Percentiles rank a stretch among this genome's conserved stretches.
Evolutionary conservation across 2,797 vertebrate genomes (phyloP).

Genomic region (Clarias pachynema): DNA sequence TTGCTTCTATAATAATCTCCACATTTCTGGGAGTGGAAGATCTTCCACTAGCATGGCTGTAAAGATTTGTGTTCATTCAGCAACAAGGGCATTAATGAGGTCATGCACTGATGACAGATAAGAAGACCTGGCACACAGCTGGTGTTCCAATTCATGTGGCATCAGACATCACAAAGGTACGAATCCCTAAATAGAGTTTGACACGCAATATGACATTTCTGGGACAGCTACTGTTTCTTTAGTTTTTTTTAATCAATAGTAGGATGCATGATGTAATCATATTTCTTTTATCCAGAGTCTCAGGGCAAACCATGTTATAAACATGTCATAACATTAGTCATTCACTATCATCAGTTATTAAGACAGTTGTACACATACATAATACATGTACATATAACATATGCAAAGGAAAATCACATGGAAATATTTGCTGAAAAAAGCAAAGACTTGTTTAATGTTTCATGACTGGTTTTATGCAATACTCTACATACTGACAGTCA

Average conservation of each 20-base stretch:
- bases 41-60: not conserved
- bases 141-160: not conserved
- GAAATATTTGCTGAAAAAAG: not conserved
- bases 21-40: not conserved
- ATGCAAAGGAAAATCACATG: not conserved
- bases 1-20: not conserved
- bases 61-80: not conserved
- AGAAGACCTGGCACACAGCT: not conserved
- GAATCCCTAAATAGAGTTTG: not conserved
- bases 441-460: not conserved
- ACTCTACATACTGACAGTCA: not conserved
- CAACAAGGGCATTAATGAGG: not conserved
- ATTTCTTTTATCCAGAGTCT: not conserved
- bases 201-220: not conserved
- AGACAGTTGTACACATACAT: not conserved
- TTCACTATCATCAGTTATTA: not conserved
- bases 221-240: not conserved
- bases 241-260: not conserved
- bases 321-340: not conserved
- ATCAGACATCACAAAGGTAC: not conserved
- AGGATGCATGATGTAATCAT: not conserved
- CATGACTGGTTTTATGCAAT: not conserved
- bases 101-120: not conserved
- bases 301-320: not conserved
- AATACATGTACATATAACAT: not conserved